These are phyloP conservation scores for Bombyx huttoni DNA, from an alignment of 2,888 invertebrate species.

Conservation along the genomic window DNA sequence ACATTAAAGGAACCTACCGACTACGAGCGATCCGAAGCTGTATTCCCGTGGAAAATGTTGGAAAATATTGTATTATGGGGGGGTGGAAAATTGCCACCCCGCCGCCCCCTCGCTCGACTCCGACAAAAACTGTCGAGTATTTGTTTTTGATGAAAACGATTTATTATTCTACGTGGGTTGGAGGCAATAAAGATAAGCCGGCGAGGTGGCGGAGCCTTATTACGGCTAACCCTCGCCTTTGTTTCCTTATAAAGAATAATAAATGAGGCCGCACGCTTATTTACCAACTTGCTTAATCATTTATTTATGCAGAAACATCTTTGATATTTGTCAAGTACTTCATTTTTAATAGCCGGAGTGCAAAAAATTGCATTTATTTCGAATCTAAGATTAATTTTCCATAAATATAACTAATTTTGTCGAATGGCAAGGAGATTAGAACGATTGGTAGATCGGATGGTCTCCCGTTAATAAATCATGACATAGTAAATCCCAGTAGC, in stretches of 20 bases:
- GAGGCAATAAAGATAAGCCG: constrained; percentile 74
- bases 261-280: constrained; percentile 71
- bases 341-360: constrained; percentile 1
- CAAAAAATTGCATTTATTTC: too few species aligned
- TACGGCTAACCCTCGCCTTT: constrained; percentile 74
- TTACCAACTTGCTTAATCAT: constrained; percentile 70
- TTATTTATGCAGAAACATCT: constrained; percentile 66
- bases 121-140: constrained; percentile 74
- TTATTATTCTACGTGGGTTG: constrained; percentile 74
- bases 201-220: constrained; percentile 73
- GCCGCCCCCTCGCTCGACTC: constrained; percentile 67
- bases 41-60: constrained; percentile 74
- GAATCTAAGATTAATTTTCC: too few species aligned
- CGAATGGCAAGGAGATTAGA: constrained; percentile 2
- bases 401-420: too few species aligned
- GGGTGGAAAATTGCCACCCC: constrained; percentile 73
- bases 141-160: constrained; percentile 74
- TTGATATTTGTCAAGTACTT: constrained; percentile 56
- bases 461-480: constrained; percentile 27
- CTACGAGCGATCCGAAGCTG: constrained; percentile 70
- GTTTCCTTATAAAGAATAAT: constrained; percentile 74
- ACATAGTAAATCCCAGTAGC: constrained; percentile 29
- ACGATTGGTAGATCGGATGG: constrained; percentile 4
- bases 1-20: constrained; percentile 73
- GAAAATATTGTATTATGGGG: constrained; percentile 72